Evolutionary conservation across 1,140 invertebrate genomes (phyloP), one percentile per base, ranked within the genome.

Genomic region (Drosophila funebris): DNA sequence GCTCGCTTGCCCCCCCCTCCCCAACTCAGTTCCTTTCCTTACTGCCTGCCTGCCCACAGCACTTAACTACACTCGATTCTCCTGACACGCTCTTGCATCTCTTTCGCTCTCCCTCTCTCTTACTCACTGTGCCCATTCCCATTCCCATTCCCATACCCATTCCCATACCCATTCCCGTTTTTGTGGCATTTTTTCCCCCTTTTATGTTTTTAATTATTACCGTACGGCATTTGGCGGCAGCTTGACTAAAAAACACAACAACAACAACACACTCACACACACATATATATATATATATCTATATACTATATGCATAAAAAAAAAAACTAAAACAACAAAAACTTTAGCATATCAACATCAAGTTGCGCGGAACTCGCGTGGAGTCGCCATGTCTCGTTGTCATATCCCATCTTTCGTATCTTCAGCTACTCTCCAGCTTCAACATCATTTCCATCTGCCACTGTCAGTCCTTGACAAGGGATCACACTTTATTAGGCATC

Each of bases 151-250:
- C 20, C 54, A 43, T 27, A 41, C 36, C 36, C 31, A 52, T 52
- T 37, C 46, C 54, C 52, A 52, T 44, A 58, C 61, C 48, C 50
- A 44, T 48, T 72, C 63, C 61, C 75, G 61, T 68, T 74, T 44
- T 73, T 73, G 48, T 60, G 72, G 66, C 61, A 64, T 72, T 71
- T 68, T 61, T 81, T 69, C 64, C 74, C 74, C 74, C 70, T 77
- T 85, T 85, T 87, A 87, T 88, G 83, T 88, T 87, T 87, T 87
- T 87, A 87, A 87, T 87, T 87, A 88, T 82, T 87, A 85, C 74
- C 83, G 83, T 73, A 88, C 77, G 77, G 81, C 68, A 71, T 71
- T 71, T 83, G 80, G 74, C 78, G 53, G 69, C 69, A 72, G 69
- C 71, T 73, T 78, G 79, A 83, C 79, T 85, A 85, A 84, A 84